Evolutionary conservation across 2,113 vertebrate species (phyloP).

Genomic region (Nothoprocta pentlandii): DNA sequence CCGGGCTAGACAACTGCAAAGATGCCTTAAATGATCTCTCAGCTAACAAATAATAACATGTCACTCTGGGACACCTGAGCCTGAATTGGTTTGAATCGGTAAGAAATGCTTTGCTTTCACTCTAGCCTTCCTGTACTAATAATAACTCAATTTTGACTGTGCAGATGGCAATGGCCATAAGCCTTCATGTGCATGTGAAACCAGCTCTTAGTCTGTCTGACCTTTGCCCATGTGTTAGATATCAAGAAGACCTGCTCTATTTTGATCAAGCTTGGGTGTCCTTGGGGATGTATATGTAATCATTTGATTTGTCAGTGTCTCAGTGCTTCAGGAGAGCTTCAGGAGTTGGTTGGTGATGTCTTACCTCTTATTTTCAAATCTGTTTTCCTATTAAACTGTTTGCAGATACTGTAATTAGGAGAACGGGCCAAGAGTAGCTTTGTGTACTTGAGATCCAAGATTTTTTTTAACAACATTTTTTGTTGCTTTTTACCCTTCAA

Average conservation of each 20-base stretch:
- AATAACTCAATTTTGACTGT: not conserved
- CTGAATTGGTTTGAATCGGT: not conserved
- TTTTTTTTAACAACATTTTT: not conserved
- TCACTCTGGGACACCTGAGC: constrained; percentile 24
- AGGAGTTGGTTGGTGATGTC: not conserved
- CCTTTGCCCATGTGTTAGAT: not conserved
- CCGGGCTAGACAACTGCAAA: not conserved
- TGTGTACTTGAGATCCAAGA: not conserved
- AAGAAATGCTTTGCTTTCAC: constrained; percentile 12
- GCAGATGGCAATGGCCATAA: constrained; percentile 6
- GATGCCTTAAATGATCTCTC: not conserved
- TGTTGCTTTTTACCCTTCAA: not conserved
- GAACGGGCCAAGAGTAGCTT: not conserved
- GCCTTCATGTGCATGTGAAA: not conserved
- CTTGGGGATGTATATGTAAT: not conserved
- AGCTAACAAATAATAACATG: constrained; percentile 21
- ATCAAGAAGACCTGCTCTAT: not conserved
- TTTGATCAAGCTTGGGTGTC: not conserved
- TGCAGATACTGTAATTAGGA: not conserved
- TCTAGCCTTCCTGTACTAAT: not conserved
- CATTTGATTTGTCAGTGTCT: rapidly evolving
- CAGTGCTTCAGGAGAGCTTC: not conserved
- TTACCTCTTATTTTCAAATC: not conserved
- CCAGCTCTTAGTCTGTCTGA: constrained; percentile 10
- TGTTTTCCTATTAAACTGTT: not conserved